These are phyloP conservation scores for Craterocephalus amniculus DNA, from an alignment of 2,797 vertebrate genomes.

Conservation along the genomic window DNA sequence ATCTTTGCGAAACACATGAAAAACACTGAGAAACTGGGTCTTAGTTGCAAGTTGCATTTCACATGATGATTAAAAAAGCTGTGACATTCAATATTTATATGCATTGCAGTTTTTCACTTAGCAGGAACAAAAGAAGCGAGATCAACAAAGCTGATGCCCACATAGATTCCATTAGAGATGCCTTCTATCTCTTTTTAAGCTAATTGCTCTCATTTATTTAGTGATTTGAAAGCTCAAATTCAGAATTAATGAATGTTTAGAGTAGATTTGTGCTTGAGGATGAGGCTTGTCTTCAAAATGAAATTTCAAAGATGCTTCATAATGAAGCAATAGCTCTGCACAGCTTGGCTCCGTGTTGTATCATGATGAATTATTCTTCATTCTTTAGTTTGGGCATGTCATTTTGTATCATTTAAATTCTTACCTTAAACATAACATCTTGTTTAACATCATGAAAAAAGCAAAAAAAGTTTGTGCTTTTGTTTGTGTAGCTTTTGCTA, in stretches of 20 bases:
- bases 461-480: no score
- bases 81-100: constrained; percentile 2
- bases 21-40: constrained; percentile 11
- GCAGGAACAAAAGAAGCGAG: constrained; percentile 4
- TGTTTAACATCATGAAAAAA: background rate
- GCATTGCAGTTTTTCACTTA: background rate
- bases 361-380: no score
- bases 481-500: background rate
- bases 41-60: constrained; percentile 14
- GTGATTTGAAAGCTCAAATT: constrained; percentile 1
- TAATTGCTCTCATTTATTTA: constrained; percentile 27
- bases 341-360: no score
- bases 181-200: constrained; percentile 2
- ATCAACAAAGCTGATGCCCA: background rate
- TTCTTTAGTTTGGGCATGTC: background rate
- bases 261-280: background rate
- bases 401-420: background rate
- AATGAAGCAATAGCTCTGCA: no score
- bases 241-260: constrained; percentile 4
- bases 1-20: background rate
- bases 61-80: constrained; percentile 6
- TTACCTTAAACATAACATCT: background rate
- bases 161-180: constrained; percentile 1
- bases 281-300: background rate
- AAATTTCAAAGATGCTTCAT: constrained; percentile 19